A percentile compares a stretch with the other conserved stretches of the same genome.
Evolutionary conservation across 2,113 vertebrate species (phyloP).

Genomic region (Microtus oregoni): DNA sequence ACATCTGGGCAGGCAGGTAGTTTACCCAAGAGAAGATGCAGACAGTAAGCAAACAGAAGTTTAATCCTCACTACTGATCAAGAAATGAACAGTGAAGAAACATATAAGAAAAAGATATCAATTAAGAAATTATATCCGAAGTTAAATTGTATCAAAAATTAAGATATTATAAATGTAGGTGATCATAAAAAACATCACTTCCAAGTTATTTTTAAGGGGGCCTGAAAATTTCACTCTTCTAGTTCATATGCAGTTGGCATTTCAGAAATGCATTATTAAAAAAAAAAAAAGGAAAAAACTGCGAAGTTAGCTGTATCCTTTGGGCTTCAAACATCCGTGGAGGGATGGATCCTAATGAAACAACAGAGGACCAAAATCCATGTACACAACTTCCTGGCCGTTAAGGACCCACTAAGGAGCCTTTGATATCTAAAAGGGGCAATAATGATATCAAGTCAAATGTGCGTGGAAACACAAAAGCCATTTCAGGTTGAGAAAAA

Average conservation of each 20-base stretch:
- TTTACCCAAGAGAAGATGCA: background rate
- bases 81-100: conserved; percentile 15
- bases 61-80: background rate
- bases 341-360: background rate
- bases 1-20: background rate
- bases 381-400: background rate
- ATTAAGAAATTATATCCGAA: background rate
- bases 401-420: background rate
- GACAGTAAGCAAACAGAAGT: background rate
- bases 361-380: background rate
- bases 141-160: background rate
- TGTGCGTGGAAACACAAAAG: background rate
- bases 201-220: background rate
- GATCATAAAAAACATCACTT: background rate
- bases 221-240: background rate
- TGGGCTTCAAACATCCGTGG: background rate
- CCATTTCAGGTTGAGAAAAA: background rate
- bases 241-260: background rate
- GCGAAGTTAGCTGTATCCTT: background rate
- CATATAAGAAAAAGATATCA: background rate
- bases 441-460: background rate
- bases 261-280: background rate
- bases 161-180: background rate
- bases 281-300: background rate
- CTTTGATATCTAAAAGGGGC: background rate